Base-by-base conservation (phyloP, 2,113 vertebrate species). In the Phrynosoma platyrhinos region DNA sequence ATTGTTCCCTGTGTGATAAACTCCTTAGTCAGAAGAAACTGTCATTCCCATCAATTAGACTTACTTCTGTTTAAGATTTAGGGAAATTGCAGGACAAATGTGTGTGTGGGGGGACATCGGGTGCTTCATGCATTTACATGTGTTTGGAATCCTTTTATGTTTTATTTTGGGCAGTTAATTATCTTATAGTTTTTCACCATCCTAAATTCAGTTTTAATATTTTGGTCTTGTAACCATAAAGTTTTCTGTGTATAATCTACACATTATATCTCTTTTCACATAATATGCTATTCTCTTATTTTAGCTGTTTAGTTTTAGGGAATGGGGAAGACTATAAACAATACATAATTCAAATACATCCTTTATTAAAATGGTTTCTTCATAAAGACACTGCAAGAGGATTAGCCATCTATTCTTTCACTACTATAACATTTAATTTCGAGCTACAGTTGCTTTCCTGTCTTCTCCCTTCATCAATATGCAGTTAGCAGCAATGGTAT, bases 351-450 rank as follows among this genome's bases (percentile, higher is more conserved):
- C 53, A 82, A 82, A 87, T 55, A 9, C 30, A 93, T 88, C 47
- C 55, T 93, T 76, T 92, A 88, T 88, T 90, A n/a, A 91, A 87
- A 13, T 66, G 55, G 32, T 92, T 94, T 94, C 47, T 76, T n/a
- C 90, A 84, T 89, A 89, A 96, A 89, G 66, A 75, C 42, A 85
- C 72, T 93, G 91, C 47, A 84, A 85, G 87, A 58, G 74, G 20
- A 77, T 82, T 84, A 75, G 23, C 75, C 10, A 64, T 36, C 14
- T 74, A 47, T 82, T 93, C 86, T 89, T 76, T 94, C 79, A 69
- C 55, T 91, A 87, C 90, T 94, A 91, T 81, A 47, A 74, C 87
- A 9, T 75, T 94, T 93, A 90, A 82, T 94, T 94, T 95, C 93
- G 13, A 7, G 89, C 80, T 71, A 55, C 75, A 16, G 66, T 91